Evolutionary conservation across 2,888 invertebrate genomes (phyloP).

Genomic region (Labia minor): DNA sequence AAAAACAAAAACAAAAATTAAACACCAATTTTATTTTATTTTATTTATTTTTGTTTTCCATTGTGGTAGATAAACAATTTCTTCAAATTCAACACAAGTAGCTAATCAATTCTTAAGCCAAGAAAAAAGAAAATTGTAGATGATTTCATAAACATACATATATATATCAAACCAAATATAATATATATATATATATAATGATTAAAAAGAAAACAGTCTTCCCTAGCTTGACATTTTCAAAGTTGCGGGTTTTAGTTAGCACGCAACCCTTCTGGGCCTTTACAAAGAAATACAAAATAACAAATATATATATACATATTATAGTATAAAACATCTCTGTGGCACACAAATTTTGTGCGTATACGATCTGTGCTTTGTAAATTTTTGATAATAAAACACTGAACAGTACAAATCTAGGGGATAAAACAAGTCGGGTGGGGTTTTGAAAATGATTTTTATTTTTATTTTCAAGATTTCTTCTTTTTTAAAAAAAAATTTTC

Average conservation of each 20-base stretch:
- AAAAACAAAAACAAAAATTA: no score
- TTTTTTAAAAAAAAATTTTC: background rate
- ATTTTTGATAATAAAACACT: slow-evolving; percentile 5
- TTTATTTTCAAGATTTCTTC: no score
- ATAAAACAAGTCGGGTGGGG: no score
- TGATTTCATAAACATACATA: background rate
- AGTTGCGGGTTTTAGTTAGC: background rate
- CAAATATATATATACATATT: no score
- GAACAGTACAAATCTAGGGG: slow-evolving; percentile 7
- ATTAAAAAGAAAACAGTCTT: background rate
- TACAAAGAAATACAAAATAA: background rate
- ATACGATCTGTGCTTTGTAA: slow-evolving; percentile 2
- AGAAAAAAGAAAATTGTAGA: background rate
- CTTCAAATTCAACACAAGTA: no score
- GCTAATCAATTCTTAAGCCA: background rate
- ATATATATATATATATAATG: no score
- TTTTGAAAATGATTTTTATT: no score
- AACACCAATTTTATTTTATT: no score
- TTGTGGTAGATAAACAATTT: no score
- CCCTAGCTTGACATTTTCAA: background rate
- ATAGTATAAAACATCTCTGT: background rate
- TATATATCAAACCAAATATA: no score
- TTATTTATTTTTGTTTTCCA: no score
- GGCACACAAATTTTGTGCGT: background rate
- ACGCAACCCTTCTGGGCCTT: slow-evolving; percentile 4